Base-by-base conservation (phyloP, 2,888 invertebrate genomes). In the Hesperia comma region DNA sequence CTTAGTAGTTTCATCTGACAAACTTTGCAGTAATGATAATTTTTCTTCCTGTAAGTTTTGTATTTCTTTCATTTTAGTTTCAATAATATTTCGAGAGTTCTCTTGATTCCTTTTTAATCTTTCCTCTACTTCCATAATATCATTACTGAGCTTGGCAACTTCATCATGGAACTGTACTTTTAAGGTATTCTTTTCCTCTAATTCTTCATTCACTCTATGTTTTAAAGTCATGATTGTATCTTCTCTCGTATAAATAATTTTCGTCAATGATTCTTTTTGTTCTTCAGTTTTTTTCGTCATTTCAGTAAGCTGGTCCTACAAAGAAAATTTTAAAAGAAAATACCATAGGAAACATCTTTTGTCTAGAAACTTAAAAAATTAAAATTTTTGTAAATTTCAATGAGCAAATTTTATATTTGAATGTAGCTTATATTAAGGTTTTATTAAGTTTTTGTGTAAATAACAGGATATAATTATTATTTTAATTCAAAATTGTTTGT, bases 31-130 rank as follows among this genome's bases (percentile, higher is more conserved):
- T 17, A 90, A 75, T 1, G 84, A 84, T 1, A 87, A 43, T 73
- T 90, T 90, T 62, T 90, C 89, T 75, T 90, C 88, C 68, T 90
- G 88, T 46, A 90, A 73, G 15, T 75, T 84, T 79, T 88, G 77
- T 69, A 90, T 87, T 70, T 91, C 89, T 58, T 79, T 73, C 72
- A 84, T 77, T 67, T 88, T 88, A 6, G 78, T 75, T 63, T 88
- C 84, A 69, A 88, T 82, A 14, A 79, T 74, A 60, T 72, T 67
- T 64, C 78, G 80, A 3, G 81, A 82, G 68, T 79, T 79, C 58
- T 85, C 82, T 63, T 73, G 78, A 54, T 81, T 84, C 37, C 85
- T 82, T 73, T 79, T 85, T 8, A 89, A 70, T 54, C 80, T 84
- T 68, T 85, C 87, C 70, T 87, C 87, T 19, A 90, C 70, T 77